Conservation (phyloP, 1,140 invertebrate genomes). For the Diploscapter pachys region DNA sequence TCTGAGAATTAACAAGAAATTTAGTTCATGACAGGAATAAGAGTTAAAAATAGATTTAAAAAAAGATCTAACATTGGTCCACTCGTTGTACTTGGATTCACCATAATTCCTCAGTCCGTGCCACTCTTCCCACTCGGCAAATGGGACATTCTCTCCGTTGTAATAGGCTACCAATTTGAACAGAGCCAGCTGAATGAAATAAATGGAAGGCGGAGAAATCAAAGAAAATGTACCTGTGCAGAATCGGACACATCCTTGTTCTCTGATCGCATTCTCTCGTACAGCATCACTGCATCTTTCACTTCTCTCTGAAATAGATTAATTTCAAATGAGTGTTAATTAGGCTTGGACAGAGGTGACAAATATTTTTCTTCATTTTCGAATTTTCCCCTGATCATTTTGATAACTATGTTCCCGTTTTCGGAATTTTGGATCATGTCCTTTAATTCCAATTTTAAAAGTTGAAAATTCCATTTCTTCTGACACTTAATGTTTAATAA, state of each 20-base stretch:
- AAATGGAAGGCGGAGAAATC: not conserved
- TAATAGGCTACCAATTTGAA: conserved; percentile 33
- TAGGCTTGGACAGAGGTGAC: too few relatives aligned
- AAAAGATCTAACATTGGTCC: conserved; percentile 12
- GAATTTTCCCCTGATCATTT: too few relatives aligned
- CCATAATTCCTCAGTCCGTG: conserved; percentile 28
- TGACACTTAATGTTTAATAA: too few relatives aligned
- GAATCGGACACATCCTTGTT: conserved; percentile 20
- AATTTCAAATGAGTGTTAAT: too few relatives aligned
- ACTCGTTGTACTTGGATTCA: conserved; percentile 2
- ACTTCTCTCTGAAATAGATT: conserved; percentile 2
- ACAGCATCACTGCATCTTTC: conserved; percentile 14
- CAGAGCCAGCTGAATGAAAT: conserved; percentile 23
- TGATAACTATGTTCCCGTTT: too few relatives aligned
- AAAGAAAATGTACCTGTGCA: conserved; percentile 3
- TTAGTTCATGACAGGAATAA: not conserved
- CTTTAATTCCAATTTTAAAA: too few relatives aligned
- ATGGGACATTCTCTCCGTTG: conserved; percentile 22
- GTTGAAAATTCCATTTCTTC: too few relatives aligned
- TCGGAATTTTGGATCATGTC: too few relatives aligned
- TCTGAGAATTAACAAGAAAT: not conserved
- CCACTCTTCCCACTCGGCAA: conserved; percentile 28
- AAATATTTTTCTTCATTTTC: too few relatives aligned
- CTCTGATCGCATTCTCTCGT: conserved; percentile 23
- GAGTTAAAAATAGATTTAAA: not conserved